A percentile compares a stretch with the other conserved stretches of the same genome.
These are phyloP conservation scores for Ophion ellenae DNA, from an alignment of 2,888 invertebrate species.

Conservation along the genomic window DNA sequence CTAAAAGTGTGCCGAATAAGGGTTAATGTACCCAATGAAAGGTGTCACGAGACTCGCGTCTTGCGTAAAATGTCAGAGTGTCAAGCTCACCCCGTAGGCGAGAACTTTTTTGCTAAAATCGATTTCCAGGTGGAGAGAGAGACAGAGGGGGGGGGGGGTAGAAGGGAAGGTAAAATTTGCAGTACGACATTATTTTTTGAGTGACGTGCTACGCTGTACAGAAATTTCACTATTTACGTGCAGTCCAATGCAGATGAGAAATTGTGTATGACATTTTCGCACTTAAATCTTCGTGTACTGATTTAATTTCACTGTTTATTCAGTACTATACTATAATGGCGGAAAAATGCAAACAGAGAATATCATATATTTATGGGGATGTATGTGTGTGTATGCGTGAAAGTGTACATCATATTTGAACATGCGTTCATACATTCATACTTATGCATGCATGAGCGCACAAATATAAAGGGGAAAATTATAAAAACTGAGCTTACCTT, in stretches of 20 bases:
- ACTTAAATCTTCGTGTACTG: slow-evolving; percentile 22
- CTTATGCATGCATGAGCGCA: background rate
- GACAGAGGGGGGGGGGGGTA: background rate
- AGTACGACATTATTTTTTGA: background rate
- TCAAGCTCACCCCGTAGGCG: background rate
- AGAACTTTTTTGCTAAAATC: background rate
- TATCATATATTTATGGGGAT: background rate
- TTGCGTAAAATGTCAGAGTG: background rate
- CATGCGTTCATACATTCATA: background rate
- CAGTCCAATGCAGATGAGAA: slow-evolving; percentile 1
- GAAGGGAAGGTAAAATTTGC: background rate
- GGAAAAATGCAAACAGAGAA: slow-evolving; percentile 43
- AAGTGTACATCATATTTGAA: background rate
- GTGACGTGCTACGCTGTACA: background rate
- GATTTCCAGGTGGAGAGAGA: background rate
- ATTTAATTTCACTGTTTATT: slow-evolving; percentile 54
- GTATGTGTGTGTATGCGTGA: background rate
- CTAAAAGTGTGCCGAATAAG: too few relatives aligned
- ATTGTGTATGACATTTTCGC: slow-evolving; percentile 15
- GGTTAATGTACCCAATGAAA: background rate
- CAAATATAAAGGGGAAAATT: background rate
- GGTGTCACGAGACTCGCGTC: background rate
- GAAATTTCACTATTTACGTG: slow-evolving; percentile 11
- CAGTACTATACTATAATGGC: background rate
- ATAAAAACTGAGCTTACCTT: background rate